Evolutionary conservation across 2,797 vertebrate species (phyloP), one percentile per base, ranked within the genome.

Genomic region (Sebastes minor): DNA sequence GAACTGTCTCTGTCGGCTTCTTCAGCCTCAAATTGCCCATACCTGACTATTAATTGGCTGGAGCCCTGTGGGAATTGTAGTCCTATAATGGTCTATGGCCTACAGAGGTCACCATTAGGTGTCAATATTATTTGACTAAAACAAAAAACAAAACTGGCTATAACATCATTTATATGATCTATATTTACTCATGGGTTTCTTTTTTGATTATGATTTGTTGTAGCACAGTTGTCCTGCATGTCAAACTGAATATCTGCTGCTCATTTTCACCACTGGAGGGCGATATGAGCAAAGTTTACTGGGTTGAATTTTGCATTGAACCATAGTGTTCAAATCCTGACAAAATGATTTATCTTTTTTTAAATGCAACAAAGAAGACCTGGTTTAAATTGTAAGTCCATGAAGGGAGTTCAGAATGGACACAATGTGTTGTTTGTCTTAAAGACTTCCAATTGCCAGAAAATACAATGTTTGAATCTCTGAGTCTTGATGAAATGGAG

Each of bases 231-330:
- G 60, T 52, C 59, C 61, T 81, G 28, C 12, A 63, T 28, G 28
- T 74, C 22, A 20, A 60, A 61, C 56, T 30, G 16, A 71, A 61
- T 3, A 33, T 1, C 56, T 67, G 30, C 11, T 76, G 1, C 27
- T 75, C 8, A 28, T 77, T 80, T 82, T 67, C 30, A 73, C 89
- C 92, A 83, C 86, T 62, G 7, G 90, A 76, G 78, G 92, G 87
- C 64, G 3, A 63, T 49, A 63, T 74, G 0, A 52, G 30, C 62
- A 67, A 71, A 65, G 28, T 63, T 28, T 70, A 78, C 20, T 22
- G 9, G 4, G 20, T 23, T 18, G 59, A 35, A 71, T 66, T 71
- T 16, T 60, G 11, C 53, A 66, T n/a, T 12, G 30, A 33, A 49
- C 22, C 23, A 22, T 12, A 1, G 2, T 27, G 7, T 49, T 63